Conservation (phyloP, 2,888 invertebrate species). For the Busseola fusca region DNA sequence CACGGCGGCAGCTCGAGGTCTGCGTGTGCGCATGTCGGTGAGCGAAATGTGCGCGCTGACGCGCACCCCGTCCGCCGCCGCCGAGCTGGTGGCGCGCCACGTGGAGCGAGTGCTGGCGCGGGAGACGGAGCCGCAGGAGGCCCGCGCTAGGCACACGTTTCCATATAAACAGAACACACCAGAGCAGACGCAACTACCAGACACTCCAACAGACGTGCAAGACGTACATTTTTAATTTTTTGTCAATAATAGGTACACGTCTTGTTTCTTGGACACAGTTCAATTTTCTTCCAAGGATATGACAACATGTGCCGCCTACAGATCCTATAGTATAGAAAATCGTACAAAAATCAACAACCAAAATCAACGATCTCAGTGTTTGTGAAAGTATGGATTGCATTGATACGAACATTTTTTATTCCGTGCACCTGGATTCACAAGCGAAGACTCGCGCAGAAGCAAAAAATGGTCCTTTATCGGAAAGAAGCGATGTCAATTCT, state of each 20-base stretch:
- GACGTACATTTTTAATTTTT: constrained; percentile 89
- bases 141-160: constrained; percentile 73
- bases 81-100: constrained; percentile 88
- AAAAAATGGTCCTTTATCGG: constrained; percentile 60
- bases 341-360: constrained; percentile 66
- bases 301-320: background rate
- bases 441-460: constrained; percentile 66
- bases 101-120: constrained; percentile 90
- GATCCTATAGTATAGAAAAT: constrained; percentile 34
- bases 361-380: constrained; percentile 73
- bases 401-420: constrained; percentile 77
- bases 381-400: constrained; percentile 72
- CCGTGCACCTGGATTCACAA: constrained; percentile 79
- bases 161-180: constrained; percentile 76
- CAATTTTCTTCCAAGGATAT: constrained; percentile 14
- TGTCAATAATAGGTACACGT: background rate
- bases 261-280: constrained; percentile 25
- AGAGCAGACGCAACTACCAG: constrained; percentile 84
- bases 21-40: constrained; percentile 85
- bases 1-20: constrained; percentile 91
- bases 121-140: constrained; percentile 87
- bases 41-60: constrained; percentile 84
- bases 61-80: constrained; percentile 83
- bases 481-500: constrained; percentile 54
- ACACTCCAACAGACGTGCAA: constrained; percentile 91